Evolutionary conservation across 2,113 vertebrate species (phyloP).

Genomic region (Crocuta crocuta): DNA sequence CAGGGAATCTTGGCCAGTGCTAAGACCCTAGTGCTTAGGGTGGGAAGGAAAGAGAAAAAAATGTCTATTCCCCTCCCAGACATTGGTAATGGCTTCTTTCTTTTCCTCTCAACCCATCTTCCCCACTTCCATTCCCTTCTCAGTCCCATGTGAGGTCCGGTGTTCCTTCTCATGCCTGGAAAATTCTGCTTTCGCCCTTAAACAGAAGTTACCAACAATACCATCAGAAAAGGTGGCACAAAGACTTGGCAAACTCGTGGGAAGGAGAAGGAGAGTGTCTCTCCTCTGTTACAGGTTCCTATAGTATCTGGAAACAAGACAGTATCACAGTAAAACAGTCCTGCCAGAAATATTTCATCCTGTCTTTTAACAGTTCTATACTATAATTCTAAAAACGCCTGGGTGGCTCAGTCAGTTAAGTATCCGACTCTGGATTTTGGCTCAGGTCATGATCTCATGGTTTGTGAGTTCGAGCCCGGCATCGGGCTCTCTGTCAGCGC

Average conservation of each 20-base stretch:
- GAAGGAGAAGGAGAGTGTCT: neutral
- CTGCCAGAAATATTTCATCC: conserved; percentile 2
- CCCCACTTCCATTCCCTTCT: neutral
- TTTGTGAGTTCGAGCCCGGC: no score
- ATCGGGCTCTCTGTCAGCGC: no score
- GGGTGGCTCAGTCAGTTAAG: no score
- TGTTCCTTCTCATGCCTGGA: neutral
- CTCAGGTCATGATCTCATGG: no score
- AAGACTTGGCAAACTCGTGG: neutral
- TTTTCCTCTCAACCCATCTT: neutral
- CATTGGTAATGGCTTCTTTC: neutral
- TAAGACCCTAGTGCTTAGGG: neutral
- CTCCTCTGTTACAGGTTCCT: neutral
- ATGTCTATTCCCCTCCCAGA: neutral
- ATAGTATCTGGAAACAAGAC: neutral
- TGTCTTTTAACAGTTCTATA: neutral
- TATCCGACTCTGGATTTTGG: no score
- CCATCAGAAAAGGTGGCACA: neutral
- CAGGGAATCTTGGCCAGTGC: neutral
- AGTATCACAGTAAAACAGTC: neutral
- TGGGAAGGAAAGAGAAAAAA: neutral
- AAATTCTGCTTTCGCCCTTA: conserved; percentile 43
- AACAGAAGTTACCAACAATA: neutral
- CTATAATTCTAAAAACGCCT: neutral
- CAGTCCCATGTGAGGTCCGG: neutral